Percentiles rank a stretch among this genome's conserved stretches.
Conservation (phyloP, 2,888 invertebrate genomes). For the Acrobasis consociella region DNA sequence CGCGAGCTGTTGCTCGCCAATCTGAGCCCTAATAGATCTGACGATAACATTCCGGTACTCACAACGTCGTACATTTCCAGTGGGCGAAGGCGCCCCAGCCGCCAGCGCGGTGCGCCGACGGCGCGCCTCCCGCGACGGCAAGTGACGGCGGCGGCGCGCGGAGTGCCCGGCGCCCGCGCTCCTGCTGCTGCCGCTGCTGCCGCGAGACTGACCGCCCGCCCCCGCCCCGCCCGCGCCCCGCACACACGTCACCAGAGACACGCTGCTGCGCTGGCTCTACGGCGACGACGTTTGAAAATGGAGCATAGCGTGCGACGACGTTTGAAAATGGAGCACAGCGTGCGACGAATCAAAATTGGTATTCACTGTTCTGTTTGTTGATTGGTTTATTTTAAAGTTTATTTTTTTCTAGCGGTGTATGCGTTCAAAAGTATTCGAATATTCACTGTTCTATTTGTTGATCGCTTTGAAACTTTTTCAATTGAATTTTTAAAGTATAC, state of each 20-base stretch:
- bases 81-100: slow-evolving; percentile 55
- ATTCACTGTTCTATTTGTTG: too few species aligned
- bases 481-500: too few species aligned
- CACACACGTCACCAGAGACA: slow-evolving; percentile 29
- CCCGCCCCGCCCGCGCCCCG: slow-evolving; percentile 32
- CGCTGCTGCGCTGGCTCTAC: slow-evolving; percentile 36
- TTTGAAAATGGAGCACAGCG: neutral
- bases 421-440: too few species aligned
- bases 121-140: slow-evolving; percentile 87
- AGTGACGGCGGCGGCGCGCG: slow-evolving; percentile 86
- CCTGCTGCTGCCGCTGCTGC: slow-evolving; percentile 29
- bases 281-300: neutral
- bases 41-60: neutral
- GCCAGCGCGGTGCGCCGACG: slow-evolving; percentile 77
- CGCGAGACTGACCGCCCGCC: slow-evolving; percentile 28
- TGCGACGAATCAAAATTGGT: too few species aligned
- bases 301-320: neutral
- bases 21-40: too few species aligned
- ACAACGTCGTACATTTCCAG: slow-evolving; percentile 44
- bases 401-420: too few species aligned
- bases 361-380: too few species aligned
- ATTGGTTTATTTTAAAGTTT: too few species aligned
- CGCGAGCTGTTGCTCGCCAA: too few species aligned
- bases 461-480: too few species aligned
- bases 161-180: slow-evolving; percentile 62